Evolutionary conservation across 2,113 vertebrate genomes (phyloP).

Genomic region (Mastomys natalensis): DNA sequence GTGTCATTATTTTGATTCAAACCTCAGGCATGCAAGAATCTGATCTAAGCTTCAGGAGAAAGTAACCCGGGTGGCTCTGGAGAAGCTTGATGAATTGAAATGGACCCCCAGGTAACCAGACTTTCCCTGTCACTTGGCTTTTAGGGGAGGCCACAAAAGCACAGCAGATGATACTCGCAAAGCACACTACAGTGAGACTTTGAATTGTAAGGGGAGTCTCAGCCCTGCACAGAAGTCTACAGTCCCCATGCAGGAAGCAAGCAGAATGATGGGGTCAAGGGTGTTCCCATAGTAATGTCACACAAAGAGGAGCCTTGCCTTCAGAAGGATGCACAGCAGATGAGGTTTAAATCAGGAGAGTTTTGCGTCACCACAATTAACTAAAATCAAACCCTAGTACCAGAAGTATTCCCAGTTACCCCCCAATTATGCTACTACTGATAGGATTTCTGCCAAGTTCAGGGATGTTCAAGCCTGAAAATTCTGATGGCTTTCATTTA

Average conservation of each 20-base stretch:
- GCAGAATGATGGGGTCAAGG: neutral
- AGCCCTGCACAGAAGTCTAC: neutral
- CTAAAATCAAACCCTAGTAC: neutral
- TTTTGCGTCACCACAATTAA: neutral
- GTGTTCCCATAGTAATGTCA: neutral
- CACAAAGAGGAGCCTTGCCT: neutral
- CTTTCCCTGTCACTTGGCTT: neutral
- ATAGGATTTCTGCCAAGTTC: neutral
- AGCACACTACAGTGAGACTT: slow-evolving; percentile 19
- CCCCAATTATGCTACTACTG: neutral
- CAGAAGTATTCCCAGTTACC: neutral
- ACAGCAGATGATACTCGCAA: neutral
- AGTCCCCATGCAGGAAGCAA: neutral
- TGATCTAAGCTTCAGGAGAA: slow-evolving; percentile 59
- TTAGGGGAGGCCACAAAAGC: slow-evolving; percentile 2
- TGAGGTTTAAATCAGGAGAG: slow-evolving; percentile 38
- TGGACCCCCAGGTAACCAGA: slow-evolving; percentile 42
- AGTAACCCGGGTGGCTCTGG: neutral
- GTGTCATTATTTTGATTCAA: slow-evolving; percentile 78
- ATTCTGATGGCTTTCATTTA: neutral
- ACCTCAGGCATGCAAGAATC: slow-evolving; percentile 57
- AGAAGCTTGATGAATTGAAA: slow-evolving; percentile 66
- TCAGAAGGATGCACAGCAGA: neutral
- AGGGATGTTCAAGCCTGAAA: neutral
- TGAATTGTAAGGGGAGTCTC: neutral